These are phyloP conservation scores for Hemiscyllium ocellatum DNA, from an alignment of 2,113 vertebrate genomes.

Conservation along the genomic window DNA sequence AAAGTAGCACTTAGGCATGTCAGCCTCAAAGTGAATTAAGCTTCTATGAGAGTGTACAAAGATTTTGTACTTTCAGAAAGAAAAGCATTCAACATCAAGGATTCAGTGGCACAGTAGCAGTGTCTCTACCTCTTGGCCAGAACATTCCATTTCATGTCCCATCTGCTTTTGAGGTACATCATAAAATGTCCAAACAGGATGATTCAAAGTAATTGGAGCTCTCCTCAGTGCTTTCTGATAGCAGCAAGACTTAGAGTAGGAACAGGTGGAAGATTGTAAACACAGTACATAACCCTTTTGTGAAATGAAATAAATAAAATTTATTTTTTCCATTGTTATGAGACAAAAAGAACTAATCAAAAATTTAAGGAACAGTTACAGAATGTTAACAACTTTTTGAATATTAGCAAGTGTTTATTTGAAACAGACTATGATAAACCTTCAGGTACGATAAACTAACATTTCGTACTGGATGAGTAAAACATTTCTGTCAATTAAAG, in stretches of 20 bases:
- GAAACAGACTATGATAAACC: neutral
- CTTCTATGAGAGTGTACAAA: neutral
- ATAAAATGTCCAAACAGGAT: too few relatives aligned
- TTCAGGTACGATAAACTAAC: neutral
- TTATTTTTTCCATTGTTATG: too few relatives aligned
- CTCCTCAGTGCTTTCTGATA: neutral
- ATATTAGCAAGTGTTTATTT: neutral
- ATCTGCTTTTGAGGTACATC: too few relatives aligned
- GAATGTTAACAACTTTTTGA: neutral
- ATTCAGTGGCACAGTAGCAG: too few relatives aligned
- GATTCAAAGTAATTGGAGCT: neutral
- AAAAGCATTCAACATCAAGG: too few relatives aligned
- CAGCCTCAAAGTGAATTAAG: neutral
- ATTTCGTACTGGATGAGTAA: too few relatives aligned
- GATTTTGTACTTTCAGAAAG: neutral
- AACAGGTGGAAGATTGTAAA: neutral
- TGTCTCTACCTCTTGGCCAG: too few relatives aligned
- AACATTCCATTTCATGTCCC: too few relatives aligned
- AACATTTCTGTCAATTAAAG: too few relatives aligned
- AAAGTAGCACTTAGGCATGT: neutral
- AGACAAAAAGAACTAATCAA: neutral
- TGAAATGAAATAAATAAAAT: neutral
- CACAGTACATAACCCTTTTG: neutral
- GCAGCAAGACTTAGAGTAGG: neutral
- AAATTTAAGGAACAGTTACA: neutral